A percentile compares a stretch with the other conserved stretches of the same genome.
Conservation (phyloP, 1,140 invertebrate species). For the Pristionchus pacificus region DNA sequence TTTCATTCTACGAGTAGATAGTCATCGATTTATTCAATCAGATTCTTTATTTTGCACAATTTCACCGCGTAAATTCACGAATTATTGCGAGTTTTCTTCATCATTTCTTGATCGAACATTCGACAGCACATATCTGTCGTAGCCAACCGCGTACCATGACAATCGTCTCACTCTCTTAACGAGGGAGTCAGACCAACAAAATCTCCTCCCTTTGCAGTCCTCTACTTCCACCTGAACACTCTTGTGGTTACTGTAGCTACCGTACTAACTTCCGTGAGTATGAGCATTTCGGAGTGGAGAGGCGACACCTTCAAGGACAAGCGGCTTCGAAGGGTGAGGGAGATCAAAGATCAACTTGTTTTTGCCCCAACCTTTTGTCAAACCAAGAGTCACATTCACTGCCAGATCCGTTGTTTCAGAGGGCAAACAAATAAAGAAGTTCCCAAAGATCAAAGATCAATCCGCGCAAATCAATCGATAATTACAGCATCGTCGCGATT, state of each 20-base stretch:
- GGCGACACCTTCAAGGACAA: no score
- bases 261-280: constrained; percentile 28
- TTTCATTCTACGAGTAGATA: neutral
- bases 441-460: no score
- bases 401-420: no score
- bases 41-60: neutral
- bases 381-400: no score
- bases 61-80: neutral
- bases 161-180: neutral
- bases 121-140: no score
- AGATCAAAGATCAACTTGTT: no score
- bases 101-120: no score
- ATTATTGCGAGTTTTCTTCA: neutral
- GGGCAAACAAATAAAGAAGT: no score
- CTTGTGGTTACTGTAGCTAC: constrained; percentile 37
- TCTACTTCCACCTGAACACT: constrained; percentile 40
- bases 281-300: constrained; percentile 10
- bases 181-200: neutral
- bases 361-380: no score
- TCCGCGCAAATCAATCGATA: no score
- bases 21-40: neutral
- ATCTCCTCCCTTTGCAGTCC: constrained; percentile 26
- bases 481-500: neutral
- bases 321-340: no score
- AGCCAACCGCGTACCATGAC: no score